Percentiles rank a stretch among this genome's conserved stretches.
Conservation (phyloP, 2,888 invertebrate species). For the Clivina fossor region DNA sequence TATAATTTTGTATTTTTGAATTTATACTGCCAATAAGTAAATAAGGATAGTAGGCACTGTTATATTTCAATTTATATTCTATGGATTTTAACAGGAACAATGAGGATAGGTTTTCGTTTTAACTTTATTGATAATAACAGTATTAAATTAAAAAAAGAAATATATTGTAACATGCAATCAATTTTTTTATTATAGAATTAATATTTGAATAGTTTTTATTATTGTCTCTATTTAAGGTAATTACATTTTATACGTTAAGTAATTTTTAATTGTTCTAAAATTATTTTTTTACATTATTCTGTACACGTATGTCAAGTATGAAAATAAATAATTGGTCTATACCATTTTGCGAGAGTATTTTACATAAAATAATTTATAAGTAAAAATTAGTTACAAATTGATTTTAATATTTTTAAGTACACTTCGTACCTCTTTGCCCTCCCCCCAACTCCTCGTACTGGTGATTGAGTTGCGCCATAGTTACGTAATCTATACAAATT, state of each 20-base stretch:
- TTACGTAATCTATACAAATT: not conserved
- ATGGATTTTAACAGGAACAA: constrained; percentile 8
- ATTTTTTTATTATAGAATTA: constrained; percentile 10
- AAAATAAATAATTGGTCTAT: constrained; percentile 26
- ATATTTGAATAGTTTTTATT: constrained; percentile 7
- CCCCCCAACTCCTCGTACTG: no score
- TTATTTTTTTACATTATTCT: constrained; percentile 30
- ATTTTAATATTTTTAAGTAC: no score
- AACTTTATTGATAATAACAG: constrained; percentile 24
- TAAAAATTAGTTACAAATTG: no score
- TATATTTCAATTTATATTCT: constrained; percentile 26
- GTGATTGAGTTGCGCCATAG: no score
- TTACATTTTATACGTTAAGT: constrained; percentile 20
- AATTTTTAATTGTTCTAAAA: constrained; percentile 22
- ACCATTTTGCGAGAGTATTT: no score
- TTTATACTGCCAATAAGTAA: constrained; percentile 28
- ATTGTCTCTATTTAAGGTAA: constrained; percentile 1
- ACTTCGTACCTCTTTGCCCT: no score
- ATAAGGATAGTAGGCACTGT: constrained; percentile 23
- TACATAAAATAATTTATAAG: no score
- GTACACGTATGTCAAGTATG: constrained; percentile 27
- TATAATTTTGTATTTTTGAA: constrained; percentile 3
- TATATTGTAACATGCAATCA: constrained; percentile 25
- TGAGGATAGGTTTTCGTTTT: constrained; percentile 17
- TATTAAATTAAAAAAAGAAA: constrained; percentile 21